Evolutionary conservation across 2,113 vertebrate genomes (phyloP).

Genomic region (Prinia subflava): DNA sequence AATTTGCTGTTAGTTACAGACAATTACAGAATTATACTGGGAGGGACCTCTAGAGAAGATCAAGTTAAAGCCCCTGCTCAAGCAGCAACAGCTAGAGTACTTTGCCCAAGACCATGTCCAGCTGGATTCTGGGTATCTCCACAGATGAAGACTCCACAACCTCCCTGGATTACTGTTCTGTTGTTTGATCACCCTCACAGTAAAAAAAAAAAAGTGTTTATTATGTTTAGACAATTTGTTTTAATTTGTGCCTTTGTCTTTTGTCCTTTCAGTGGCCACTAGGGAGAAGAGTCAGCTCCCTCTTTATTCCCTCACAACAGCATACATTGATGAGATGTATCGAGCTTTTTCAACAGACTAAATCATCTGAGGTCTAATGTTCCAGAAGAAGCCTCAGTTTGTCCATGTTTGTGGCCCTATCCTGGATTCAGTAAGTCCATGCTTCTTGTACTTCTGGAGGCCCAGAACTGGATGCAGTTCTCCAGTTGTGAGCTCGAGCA

Average conservation of each 20-base stretch:
- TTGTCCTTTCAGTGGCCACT: neutral
- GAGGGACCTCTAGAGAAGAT: neutral
- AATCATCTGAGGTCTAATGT: neutral
- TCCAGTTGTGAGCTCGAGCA: neutral
- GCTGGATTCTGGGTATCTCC: neutral
- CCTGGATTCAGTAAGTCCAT: neutral
- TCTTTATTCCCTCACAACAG: neutral
- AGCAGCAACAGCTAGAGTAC: neutral
- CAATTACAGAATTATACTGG: neutral
- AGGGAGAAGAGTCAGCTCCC: neutral
- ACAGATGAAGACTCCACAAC: neutral
- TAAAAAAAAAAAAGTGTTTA: neutral
- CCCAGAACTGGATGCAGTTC: neutral
- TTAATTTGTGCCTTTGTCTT: neutral
- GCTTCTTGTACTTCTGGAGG: neutral
- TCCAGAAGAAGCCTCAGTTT: neutral
- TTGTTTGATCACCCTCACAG: neutral
- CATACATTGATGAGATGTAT: neutral
- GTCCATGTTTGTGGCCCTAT: neutral
- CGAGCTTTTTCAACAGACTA: neutral
- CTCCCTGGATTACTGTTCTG: rapidly evolving
- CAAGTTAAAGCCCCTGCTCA: neutral
- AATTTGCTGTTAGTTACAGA: neutral
- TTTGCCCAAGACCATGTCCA: neutral
- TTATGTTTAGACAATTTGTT: neutral